Evolutionary conservation across 1,140 invertebrate species (phyloP), one percentile per base, ranked within the genome.

Genomic region (Caerostris extrusa): DNA sequence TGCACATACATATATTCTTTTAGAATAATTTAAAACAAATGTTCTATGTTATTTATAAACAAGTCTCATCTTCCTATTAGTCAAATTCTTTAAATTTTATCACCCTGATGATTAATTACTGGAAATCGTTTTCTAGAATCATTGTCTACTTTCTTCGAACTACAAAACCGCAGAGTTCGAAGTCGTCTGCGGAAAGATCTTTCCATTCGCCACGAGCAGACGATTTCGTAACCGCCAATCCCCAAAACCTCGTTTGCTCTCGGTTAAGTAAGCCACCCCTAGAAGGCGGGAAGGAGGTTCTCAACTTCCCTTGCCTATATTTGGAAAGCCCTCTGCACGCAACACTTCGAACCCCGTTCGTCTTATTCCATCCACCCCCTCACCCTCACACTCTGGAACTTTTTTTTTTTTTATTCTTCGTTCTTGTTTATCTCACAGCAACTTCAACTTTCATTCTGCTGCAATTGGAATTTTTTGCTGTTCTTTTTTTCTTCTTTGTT

Each of bases 271-370:
- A 71, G 91, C 83, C 82, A 86, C 55, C 91, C 82, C 82, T 71
- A 87, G 83, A 86, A 93, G 83, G 91, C 82, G 82, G 91, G 83
- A 58, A 85, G 82, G 64, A 60, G 67, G 91, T 58, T 93, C 91
- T 93, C 91, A 93, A 58, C 82, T 93, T 93, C 91, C 83, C 91
- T 93, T 93, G 91, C 64, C 91, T 93, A 93, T 93, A 93, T 93
- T 93, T 93, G 91, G 91, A 83, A 93, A n/a, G 81, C 61, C 3
- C 67, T n/a, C 89, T 56, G 64, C 85, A 82, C 58, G 50, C 58
- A 85, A 69, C 77, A 56, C 19, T 69, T 34, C 83, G 58, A 56
- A 58, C 81, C 90, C 61, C 90, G 10, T 82, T 91, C 57, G n/a
- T 53, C 71, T 61, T 56, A 8, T 19, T 67, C 17, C 61, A 19